phyloP scores from a whole-genome alignment of 2,113 vertebrate genomes.

The Antennarius striatus region DNA sequence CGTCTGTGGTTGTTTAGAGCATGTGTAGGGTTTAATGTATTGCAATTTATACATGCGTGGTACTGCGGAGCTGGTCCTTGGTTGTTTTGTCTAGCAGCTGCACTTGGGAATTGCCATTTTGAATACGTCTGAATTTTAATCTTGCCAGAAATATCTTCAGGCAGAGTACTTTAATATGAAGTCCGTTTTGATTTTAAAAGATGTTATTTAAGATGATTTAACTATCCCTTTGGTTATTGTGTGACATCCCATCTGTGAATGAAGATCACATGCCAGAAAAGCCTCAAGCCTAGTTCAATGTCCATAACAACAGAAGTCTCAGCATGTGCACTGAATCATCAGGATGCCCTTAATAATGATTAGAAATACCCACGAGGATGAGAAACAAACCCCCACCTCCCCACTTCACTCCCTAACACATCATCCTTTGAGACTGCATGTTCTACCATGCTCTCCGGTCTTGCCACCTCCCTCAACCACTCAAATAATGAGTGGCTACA shows the following conservation, averaged over 20 bases:
- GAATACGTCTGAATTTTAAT: background rate
- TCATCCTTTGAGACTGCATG: conserved; percentile 17
- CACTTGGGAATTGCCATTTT: background rate
- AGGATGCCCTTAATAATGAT: conserved; percentile 49
- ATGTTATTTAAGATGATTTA: background rate
- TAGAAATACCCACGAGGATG: conserved; percentile 31
- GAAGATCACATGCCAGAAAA: conserved; percentile 15
- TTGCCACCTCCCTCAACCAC: conserved; percentile 39
- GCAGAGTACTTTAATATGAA: background rate
- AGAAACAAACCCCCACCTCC: conserved; percentile 8
- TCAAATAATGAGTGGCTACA: conserved; percentile 38
- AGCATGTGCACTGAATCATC: conserved; percentile 24
- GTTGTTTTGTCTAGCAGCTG: conserved; percentile 2
- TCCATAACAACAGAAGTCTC: conserved; percentile 24
- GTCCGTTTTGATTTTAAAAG: background rate
- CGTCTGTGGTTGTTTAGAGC: background rate
- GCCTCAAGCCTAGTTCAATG: conserved; percentile 16
- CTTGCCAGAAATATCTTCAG: background rate
- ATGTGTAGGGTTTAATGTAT: background rate
- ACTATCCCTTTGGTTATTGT: conserved; percentile 8
- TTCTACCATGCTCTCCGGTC: conserved; percentile 30
- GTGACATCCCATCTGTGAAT: conserved; percentile 12
- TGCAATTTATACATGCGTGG: conserved; percentile 10
- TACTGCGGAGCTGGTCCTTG: conserved; percentile 4
- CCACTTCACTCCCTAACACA: background rate